Conservation (phyloP, 2,113 vertebrate species). For the Cichladusa arquata region DNA sequence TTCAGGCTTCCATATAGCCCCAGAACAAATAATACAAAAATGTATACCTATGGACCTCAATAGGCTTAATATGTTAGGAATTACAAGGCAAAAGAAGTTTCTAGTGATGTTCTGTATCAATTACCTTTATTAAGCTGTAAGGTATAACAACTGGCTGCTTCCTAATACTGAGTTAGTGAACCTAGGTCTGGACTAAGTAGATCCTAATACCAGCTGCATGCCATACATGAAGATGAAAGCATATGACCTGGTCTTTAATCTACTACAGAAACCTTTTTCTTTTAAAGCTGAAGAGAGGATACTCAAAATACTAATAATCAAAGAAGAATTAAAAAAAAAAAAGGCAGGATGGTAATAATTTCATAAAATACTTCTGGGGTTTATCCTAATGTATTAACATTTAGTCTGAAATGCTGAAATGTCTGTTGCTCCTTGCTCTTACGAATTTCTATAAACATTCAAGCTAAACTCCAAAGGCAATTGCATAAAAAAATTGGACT, state of each 20-base stretch:
- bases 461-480: background rate
- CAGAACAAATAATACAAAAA: background rate
- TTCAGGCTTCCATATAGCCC: background rate
- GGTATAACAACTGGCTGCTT: background rate
- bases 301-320: background rate
- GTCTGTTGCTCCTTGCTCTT: background rate
- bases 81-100: background rate
- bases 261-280: background rate
- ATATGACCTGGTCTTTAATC: background rate
- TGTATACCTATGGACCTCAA: background rate
- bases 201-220: background rate
- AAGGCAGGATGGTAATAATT: background rate
- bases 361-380: background rate
- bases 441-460: background rate
- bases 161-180: background rate
- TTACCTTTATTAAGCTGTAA: background rate
- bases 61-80: background rate
- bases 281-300: background rate
- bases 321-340: background rate
- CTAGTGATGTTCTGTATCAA: background rate
- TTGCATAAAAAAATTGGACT: background rate
- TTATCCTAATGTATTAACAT: background rate
- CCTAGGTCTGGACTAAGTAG: background rate
- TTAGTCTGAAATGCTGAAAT: background rate
- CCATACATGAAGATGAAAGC: background rate